Evolutionary conservation across 2,113 vertebrate genomes (phyloP).

Genomic region (Gadus chalcogrammus): DNA sequence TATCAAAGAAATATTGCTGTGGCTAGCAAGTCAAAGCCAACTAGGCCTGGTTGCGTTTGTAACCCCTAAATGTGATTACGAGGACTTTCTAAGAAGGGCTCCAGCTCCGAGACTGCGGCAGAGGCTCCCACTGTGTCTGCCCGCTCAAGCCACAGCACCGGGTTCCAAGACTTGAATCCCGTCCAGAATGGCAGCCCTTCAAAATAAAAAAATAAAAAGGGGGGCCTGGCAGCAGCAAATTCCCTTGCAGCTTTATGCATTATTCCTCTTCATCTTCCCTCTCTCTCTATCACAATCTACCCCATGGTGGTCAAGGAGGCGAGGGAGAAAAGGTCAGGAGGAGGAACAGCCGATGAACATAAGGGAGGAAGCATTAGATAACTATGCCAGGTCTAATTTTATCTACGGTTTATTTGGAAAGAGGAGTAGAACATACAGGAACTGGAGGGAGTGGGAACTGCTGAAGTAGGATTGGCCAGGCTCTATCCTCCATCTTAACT

Average conservation of each 20-base stretch:
- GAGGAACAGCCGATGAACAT: conserved; percentile 15
- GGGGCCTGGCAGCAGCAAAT: conserved; percentile 43
- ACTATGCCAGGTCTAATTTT: no score
- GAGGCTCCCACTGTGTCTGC: conserved; percentile 17
- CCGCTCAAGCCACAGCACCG: conserved; percentile 21
- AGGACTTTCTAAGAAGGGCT: conserved; percentile 26
- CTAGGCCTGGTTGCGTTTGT: conserved; percentile 33
- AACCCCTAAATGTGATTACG: conserved; percentile 49
- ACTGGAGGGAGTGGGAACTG: neutral
- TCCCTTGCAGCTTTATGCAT: conserved; percentile 36
- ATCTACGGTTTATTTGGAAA: conserved; percentile 16
- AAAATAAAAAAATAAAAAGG: conserved; percentile 24
- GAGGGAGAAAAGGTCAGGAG: conserved; percentile 43
- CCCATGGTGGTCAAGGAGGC: conserved; percentile 1
- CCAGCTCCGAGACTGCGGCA: conserved; percentile 42
- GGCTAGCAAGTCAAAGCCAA: conserved; percentile 36
- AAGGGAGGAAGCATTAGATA: no score
- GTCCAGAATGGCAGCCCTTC: conserved; percentile 53
- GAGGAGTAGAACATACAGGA: conserved; percentile 2
- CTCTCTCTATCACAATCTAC: conserved; percentile 15
- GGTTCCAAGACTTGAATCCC: conserved; percentile 41
- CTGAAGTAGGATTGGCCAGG: conserved; percentile 44
- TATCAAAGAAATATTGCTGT: conserved; percentile 50
- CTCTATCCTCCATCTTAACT: conserved; percentile 48
- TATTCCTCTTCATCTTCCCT: conserved; percentile 36